These are phyloP conservation scores for Pachliopta kotzebuea DNA, from an alignment of 2,888 invertebrate species.

Conservation along the genomic window DNA sequence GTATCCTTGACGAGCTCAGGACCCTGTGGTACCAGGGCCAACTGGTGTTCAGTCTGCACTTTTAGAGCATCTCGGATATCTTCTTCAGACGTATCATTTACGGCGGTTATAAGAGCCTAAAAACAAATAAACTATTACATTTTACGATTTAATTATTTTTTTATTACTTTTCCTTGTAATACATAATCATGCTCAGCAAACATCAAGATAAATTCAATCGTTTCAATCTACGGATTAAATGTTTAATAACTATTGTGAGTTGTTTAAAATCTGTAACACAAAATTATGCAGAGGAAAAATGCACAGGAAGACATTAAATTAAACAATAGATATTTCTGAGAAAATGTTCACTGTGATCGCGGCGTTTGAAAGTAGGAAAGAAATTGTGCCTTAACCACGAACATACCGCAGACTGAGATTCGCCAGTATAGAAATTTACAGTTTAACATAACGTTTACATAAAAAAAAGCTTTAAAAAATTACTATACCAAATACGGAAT, in stretches of 20 bases:
- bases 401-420: background rate
- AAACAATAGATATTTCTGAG: background rate
- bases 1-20: slow-evolving; percentile 88
- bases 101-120: slow-evolving; percentile 88
- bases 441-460: background rate
- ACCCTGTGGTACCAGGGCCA: slow-evolving; percentile 83
- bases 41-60: slow-evolving; percentile 80
- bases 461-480: background rate
- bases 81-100: slow-evolving; percentile 76
- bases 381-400: background rate
- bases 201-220: no score
- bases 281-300: background rate
- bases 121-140: slow-evolving; percentile 48
- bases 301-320: background rate
- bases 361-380: background rate
- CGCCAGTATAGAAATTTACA: background rate
- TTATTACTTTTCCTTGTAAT: no score
- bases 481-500: no score
- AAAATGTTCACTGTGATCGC: slow-evolving; percentile 1
- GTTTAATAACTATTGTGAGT: no score
- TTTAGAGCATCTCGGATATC: slow-evolving; percentile 87
- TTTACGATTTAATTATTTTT: no score
- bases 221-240: no score
- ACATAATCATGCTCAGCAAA: no score
- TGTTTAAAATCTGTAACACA: background rate